phyloP scores from a whole-genome alignment of 2,797 vertebrate genomes.

The Acridotheres tristis region DNA sequence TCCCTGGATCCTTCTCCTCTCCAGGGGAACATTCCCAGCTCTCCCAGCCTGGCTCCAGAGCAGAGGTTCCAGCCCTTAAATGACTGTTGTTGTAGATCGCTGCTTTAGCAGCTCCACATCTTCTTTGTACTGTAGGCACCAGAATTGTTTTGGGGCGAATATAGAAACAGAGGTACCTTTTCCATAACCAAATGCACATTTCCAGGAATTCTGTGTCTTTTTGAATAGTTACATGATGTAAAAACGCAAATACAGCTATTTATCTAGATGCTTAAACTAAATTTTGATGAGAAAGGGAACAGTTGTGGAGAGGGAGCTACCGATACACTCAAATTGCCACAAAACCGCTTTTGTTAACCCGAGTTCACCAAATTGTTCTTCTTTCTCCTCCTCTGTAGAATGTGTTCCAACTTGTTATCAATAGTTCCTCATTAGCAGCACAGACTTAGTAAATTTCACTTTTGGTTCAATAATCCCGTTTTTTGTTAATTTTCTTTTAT shows the following conservation, averaged over 20 bases:
- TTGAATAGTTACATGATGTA: neutral
- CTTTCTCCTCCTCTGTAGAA: neutral
- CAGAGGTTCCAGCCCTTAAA: neutral
- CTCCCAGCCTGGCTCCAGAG: neutral
- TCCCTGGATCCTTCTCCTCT: neutral
- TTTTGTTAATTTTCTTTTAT: neutral
- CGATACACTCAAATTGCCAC: neutral
- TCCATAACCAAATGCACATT: neutral
- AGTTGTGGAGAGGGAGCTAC: neutral
- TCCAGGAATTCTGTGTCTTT: neutral
- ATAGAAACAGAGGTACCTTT: neutral
- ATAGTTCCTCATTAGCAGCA: neutral
- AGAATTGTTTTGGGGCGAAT: neutral
- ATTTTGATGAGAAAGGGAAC: neutral
- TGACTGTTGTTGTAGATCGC: too few relatives aligned
- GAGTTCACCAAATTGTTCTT: neutral
- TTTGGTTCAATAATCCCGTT: neutral
- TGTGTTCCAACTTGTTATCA: neutral
- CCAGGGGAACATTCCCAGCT: accelerated
- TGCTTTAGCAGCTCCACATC: neutral
- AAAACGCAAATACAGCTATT: neutral
- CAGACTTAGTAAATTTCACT: neutral
- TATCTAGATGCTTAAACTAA: neutral
- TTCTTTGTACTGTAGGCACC: neutral
- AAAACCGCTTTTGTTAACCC: neutral